Base-by-base conservation (phyloP, 2,888 invertebrate genomes). In the Helobdella robusta region DNA sequence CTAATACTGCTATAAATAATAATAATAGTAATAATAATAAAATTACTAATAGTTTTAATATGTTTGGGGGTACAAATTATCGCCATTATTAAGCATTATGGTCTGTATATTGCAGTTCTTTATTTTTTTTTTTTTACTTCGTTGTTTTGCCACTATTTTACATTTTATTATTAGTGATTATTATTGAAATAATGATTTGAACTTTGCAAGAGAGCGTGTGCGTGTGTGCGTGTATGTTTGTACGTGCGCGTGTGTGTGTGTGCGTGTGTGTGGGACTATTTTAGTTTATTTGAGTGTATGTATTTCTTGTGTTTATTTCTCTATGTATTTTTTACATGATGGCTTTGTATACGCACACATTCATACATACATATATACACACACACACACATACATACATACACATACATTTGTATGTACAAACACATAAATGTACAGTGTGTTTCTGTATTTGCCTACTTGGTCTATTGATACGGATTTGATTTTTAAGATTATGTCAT, bases 331-430 rank as follows among this genome's bases (percentile, higher is more conserved):
- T n/a, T n/a, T n/a, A n/a, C n/a, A n/a, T n/a, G n/a, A n/a, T n/a
- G n/a, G n/a, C n/a, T n/a, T n/a, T n/a, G n/a, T n/a, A n/a, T 3
- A 54, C 28, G 5, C 5, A 25, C 11, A 54, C 11, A 4, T 25
- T 30, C 3, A 54, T 32, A 54, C 28, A 54, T 32, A 54, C 25
- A 8, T 32, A 54, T 32, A 8, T 32, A 8, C 28, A 54, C 25
- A 54, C 54, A 54, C 54, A 54, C 54, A 54, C 11, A 54, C 54
- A 54, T 32, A 54, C 54, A 54, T 32, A 54, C 54, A 54, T 32
- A 54, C 11, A 25, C 28, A 54, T 32, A 54, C 54, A 54, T 5
- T 15, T n/a, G 32, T n/a, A 25, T 6, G 32, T 32, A 54, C 28
- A 54, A 28, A 54, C 54, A 54, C 54, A 28, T 32, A 54, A 5